phyloP scores from a whole-genome alignment of 2,113 vertebrate species.

The Phalacrocorax pelagicus region DNA sequence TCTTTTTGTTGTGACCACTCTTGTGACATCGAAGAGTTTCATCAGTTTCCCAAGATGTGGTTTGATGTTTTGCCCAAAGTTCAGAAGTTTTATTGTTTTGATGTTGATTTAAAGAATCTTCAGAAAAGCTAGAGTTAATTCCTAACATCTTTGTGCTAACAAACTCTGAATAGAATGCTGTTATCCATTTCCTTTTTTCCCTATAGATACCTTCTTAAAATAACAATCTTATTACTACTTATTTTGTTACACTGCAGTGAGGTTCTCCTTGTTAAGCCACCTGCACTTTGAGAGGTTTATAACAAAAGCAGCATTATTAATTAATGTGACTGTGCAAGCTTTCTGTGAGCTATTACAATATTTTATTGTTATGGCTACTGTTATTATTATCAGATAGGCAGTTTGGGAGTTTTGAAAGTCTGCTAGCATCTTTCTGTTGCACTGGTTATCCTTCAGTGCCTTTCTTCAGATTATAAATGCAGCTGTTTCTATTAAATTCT shows the following conservation, averaged over 20 bases:
- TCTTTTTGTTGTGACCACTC: neutral
- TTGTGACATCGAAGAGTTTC: neutral
- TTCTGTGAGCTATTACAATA: constrained; percentile 49
- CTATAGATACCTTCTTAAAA: constrained; percentile 33
- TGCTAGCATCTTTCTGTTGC: neutral
- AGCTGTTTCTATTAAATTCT: constrained; percentile 30
- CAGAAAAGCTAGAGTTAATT: constrained; percentile 39
- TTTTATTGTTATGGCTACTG: constrained; percentile 47
- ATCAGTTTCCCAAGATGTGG: neutral
- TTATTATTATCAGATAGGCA: constrained; percentile 22
- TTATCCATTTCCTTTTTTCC: neutral
- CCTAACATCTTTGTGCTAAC: constrained; percentile 30
- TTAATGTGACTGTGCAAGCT: constrained; percentile 28
- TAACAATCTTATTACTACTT: constrained; percentile 61
- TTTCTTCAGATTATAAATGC: constrained; percentile 42
- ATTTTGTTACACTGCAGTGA: constrained; percentile 53
- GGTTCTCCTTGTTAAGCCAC: constrained; percentile 55
- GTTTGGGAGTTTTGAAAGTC: constrained; percentile 32
- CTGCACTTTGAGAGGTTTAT: constrained; percentile 65
- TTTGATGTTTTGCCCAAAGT: neutral
- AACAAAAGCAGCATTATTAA: constrained; percentile 58
- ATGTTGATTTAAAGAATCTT: neutral
- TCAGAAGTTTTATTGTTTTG: neutral
- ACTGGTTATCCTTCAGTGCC: constrained; percentile 38
- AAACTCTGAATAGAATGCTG: constrained; percentile 47